These are phyloP conservation scores for Abscondita cerata DNA, from an alignment of 2,888 invertebrate species.

Conservation along the genomic window DNA sequence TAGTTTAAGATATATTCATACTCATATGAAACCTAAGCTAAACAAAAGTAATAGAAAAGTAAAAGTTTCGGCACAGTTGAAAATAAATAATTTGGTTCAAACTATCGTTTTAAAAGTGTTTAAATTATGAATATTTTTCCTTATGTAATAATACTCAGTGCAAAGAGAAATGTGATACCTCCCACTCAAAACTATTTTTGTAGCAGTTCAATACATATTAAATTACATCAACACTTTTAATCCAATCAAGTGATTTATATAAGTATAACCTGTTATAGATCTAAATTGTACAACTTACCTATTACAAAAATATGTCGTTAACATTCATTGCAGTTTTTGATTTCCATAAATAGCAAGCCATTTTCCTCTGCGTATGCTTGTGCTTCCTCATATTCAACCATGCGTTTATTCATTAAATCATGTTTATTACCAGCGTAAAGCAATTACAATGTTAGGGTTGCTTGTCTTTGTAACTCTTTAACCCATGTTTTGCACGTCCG, in stretches of 20 bases:
- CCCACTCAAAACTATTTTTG: neutral
- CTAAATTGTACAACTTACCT: constrained; percentile 70
- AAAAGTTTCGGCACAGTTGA: too few relatives aligned
- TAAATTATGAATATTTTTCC: too few relatives aligned
- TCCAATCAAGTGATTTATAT: neutral
- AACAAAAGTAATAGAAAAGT: too few relatives aligned
- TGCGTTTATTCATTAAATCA: constrained; percentile 94
- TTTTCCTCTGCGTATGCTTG: constrained; percentile 99
- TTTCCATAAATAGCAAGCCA: constrained; percentile 99
- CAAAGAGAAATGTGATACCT: neutral
- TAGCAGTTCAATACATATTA: constrained; percentile 1
- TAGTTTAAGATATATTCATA: too few relatives aligned
- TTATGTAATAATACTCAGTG: too few relatives aligned
- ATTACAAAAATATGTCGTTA: constrained; percentile 99
- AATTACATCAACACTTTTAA: constrained; percentile 3
- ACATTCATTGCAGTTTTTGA: constrained; percentile 99
- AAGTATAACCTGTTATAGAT: too few relatives aligned
- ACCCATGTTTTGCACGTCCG: constrained; percentile 99
- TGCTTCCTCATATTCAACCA: constrained; percentile 96
- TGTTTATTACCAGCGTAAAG: constrained; percentile 99
- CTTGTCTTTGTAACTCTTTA: constrained; percentile 98
- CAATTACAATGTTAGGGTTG: constrained; percentile 99
- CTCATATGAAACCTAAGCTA: too few relatives aligned
- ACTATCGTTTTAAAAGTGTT: too few relatives aligned
- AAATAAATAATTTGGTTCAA: too few relatives aligned